Conservation (phyloP, 2,888 invertebrate species). For the Orgyia antiqua region DNA sequence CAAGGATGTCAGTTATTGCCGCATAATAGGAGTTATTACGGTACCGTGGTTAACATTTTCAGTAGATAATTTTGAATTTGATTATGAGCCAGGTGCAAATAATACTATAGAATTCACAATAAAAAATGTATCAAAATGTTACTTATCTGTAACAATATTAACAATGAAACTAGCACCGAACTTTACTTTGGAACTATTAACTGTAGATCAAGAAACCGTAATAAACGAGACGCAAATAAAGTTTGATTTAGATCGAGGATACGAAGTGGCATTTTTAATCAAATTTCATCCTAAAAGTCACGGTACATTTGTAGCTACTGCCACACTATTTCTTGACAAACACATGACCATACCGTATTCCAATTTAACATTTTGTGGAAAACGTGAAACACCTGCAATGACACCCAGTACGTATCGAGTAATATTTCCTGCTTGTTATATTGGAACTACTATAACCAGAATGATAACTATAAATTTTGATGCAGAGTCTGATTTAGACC, state of each 20-base stretch:
- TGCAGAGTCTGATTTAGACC: constrained; percentile 31
- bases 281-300: constrained; percentile 58
- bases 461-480: constrained; percentile 43
- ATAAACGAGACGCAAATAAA: constrained; percentile 49
- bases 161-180: constrained; percentile 51
- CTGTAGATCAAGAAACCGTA: constrained; percentile 34
- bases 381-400: constrained; percentile 44
- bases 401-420: constrained; percentile 44
- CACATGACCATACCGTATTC: constrained; percentile 54
- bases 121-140: constrained; percentile 61
- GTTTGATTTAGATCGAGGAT: constrained; percentile 46
- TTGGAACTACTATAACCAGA: constrained; percentile 36
- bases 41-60: constrained; percentile 62
- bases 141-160: constrained; percentile 46
- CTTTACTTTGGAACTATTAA: constrained; percentile 44
- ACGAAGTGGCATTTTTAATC: constrained; percentile 35
- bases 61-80: constrained; percentile 55
- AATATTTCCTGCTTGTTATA: constrained; percentile 54
- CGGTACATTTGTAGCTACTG: constrained; percentile 54
- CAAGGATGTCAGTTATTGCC: constrained; percentile 61
- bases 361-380: constrained; percentile 61
- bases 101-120: constrained; percentile 53
- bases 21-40: constrained; percentile 58
- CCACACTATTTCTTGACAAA: constrained; percentile 58
- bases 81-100: constrained; percentile 30